Conservation (phyloP, 92 coral and sea anemone genomes). For the Plumapathes pennacea region DNA sequence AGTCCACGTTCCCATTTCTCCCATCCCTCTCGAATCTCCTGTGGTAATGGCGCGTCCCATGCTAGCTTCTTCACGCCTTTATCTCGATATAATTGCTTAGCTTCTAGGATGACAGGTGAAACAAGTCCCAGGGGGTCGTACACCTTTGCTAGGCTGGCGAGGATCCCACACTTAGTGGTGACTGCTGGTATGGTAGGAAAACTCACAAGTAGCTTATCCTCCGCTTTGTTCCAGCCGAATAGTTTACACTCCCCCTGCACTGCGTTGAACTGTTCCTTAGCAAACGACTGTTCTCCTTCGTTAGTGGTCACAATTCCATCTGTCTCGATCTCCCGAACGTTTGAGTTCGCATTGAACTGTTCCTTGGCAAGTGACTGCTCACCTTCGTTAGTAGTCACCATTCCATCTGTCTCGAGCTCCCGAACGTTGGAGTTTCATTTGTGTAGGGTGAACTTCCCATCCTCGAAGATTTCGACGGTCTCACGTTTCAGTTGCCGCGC, state of each 20-base stretch:
- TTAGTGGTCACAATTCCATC: too few relatives aligned
- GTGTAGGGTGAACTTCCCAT: constrained; percentile 35
- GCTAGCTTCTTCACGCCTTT: constrained; percentile 16
- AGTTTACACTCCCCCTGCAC: constrained; percentile 8
- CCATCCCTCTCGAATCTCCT: constrained; percentile 13
- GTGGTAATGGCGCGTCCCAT: constrained; percentile 38
- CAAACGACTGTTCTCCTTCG: constrained; percentile 15
- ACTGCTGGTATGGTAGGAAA: constrained; percentile 22
- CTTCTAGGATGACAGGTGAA: constrained; percentile 36
- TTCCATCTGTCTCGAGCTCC: constrained; percentile 36
- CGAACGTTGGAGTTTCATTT: constrained; percentile 31
- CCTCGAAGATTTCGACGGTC: constrained; percentile 26
- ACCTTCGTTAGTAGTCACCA: background rate
- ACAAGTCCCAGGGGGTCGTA: constrained; percentile 51
- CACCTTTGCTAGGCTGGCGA: constrained; percentile 34
- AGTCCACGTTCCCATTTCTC: constrained; percentile 27
- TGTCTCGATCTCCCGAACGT: too few relatives aligned
- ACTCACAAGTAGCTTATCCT: constrained; percentile 19
- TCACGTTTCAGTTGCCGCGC: background rate
- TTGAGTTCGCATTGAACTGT: too few relatives aligned
- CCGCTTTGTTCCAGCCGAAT: constrained; percentile 21
- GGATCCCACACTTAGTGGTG: constrained; percentile 26
- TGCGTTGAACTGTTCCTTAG: constrained; percentile 13
- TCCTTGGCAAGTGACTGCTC: constrained; percentile 39
- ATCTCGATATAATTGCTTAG: constrained; percentile 36